Base-by-base conservation (phyloP, 2,888 invertebrate genomes). In the Synanthedon formicaeformis region DNA sequence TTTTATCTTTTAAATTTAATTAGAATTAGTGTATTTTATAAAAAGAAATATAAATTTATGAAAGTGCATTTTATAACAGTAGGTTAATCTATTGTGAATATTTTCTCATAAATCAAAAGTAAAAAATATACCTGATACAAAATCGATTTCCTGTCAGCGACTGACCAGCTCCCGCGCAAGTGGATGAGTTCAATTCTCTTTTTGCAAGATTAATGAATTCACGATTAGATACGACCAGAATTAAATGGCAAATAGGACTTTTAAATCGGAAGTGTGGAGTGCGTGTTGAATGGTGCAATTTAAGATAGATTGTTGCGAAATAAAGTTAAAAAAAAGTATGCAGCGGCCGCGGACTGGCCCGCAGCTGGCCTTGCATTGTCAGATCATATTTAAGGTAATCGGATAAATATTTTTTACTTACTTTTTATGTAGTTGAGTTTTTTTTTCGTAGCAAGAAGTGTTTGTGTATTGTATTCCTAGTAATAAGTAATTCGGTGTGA, bases 81-180 rank as follows among this genome's bases (percentile, higher is more conserved):
- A 10, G 10, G 34, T 3, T 34, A 34, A 34, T 34, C 34, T 34
- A 34, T 34, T 34, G 34, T 34, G 34, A 34, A 34, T 34, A 34
- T 45, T 13, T 45, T 45, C 45, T 6, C 45, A 12, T 12, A 57
- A 58, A 59, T 64, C 61, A 64, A 65, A 64, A 62, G 56, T 59
- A 68, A 72, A 70, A 70, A 68, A 64, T 57, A 65, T 64, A 34
- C 34, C 34, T 34, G 34, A 34, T 34, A 34, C 34, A 34, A 34
- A 80, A 84, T 82, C 81, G 80, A 83, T 86, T 82, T 87, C 85
- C 85, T 86, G 86, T 83, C 83, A 79, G 74, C 81, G 76, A 85
- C 85, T 87, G 86, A 86, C 86, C 86, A 85, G 0, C 34, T 34
- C 34, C 34, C 77, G 69, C 73, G 79, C 79, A 84, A 83, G 82